Evolutionary conservation across 2,888 invertebrate species (phyloP), one percentile per base, ranked within the genome.

Genomic region (Leptopilina drosophilae): DNA sequence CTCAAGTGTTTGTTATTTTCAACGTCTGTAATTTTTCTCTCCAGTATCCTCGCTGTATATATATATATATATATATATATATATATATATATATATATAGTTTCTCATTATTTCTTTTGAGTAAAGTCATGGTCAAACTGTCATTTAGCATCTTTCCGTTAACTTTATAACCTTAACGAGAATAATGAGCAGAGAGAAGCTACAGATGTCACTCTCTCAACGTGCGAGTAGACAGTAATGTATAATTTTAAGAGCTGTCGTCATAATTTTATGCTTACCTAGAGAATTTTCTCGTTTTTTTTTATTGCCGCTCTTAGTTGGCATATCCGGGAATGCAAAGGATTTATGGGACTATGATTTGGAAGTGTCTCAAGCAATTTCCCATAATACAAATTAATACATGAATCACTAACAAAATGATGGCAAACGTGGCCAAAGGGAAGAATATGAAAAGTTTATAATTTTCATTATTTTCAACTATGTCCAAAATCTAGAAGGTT

Each of bases 121-220:
- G 49, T 46, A 5, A 11, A 46, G 49, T 67, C 67, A 49, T 67
- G 49, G 67, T 6, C 67, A 67, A 46, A 67, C 46, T 49, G 46
- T 15, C 49, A 49, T 67, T 49, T 20, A 49, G 49, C 20, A 26
- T 49, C 26, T 20, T 67, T 49, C 49, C 67, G 49, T 49, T 67
- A 67, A 49, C 49, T 67, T 67, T 20, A 49, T 26, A 69, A 69
- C 69, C 26, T 66, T 42, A 66, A 66, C 46, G 14, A 53, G 69
- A 53, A 62, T 62, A 69, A 69, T 69, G 26, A 69, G 26, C 26
- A 20, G 53, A 69, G 26, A 69, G 11, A 69, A 69, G 49, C 26
- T 69, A 26, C 69, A 69, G 49, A 69, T 49, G 69, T 67, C 53
- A 53, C 49, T 46, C 53, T 46, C 53, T 69, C 26, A 49, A 49